Percentiles rank a stretch among this genome's conserved stretches.
phyloP scores from a whole-genome alignment of 2,888 invertebrate genomes.

The Lasioglossum villosulum region DNA sequence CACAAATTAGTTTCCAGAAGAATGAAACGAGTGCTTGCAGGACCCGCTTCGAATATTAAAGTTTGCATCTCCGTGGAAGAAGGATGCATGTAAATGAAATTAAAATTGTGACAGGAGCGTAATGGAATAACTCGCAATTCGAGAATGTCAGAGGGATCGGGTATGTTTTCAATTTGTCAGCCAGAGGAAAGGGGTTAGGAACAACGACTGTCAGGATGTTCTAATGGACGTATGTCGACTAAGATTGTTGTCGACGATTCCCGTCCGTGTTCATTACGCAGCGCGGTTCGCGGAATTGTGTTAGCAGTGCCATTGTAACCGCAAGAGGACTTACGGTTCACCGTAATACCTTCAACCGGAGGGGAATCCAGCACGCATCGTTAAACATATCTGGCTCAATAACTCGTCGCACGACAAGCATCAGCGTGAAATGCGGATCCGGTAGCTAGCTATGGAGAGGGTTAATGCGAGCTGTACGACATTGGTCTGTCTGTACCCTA shows the following conservation, averaged over 20 bases:
- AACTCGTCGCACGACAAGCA: constrained; percentile 29
- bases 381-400: constrained; percentile 39
- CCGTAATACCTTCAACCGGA: constrained; percentile 39
- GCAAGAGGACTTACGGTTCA: constrained; percentile 33
- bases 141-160: too few species aligned
- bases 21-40: not conserved
- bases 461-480: not conserved
- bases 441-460: not conserved
- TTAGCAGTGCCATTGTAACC: constrained; percentile 41
- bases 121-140: not conserved
- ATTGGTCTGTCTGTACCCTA: not conserved
- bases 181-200: not conserved
- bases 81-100: not conserved
- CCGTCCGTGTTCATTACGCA: constrained; percentile 24
- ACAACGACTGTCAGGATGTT: constrained; percentile 7
- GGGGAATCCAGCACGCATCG: constrained; percentile 29
- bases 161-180: not conserved
- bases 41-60: not conserved
- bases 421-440: constrained; percentile 39
- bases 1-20: not conserved
- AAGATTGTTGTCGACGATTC: constrained; percentile 33
- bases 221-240: not conserved
- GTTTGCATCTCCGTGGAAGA: not conserved
- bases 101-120: not conserved
- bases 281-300: constrained; percentile 37